A percentile compares a stretch with the other conserved stretches of the same genome.
Conservation (phyloP, 1,140 invertebrate genomes). For the Aphelenchoides besseyi region DNA sequence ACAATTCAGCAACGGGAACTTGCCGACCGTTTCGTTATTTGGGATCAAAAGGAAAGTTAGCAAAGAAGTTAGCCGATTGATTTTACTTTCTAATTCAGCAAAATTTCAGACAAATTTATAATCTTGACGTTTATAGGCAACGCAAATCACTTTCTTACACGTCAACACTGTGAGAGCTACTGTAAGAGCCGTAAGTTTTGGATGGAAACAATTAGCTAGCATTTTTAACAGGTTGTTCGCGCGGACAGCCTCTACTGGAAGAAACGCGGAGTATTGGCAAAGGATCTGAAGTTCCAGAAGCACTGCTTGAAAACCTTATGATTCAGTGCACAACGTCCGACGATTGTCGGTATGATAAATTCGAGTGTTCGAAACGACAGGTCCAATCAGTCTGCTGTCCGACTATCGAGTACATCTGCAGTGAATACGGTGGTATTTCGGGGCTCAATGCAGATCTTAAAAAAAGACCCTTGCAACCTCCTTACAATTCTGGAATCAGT, state of each 20-base stretch:
- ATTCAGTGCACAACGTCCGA: constrained; percentile 22
- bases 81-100: no score
- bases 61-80: no score
- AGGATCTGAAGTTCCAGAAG: constrained; percentile 10
- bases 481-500: constrained; percentile 29
- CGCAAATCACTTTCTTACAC: constrained; percentile 47
- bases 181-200: constrained; percentile 42
- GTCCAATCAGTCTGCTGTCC: constrained; percentile 38
- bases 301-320: constrained; percentile 12
- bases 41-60: constrained; percentile 35
- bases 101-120: no score
- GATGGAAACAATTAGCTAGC: constrained; percentile 2
- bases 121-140: no score
- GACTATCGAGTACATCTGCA: constrained; percentile 38
- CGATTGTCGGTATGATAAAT: constrained; percentile 36
- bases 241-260: constrained; percentile 43
- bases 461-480: constrained; percentile 16
- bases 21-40: constrained; percentile 43
- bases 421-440: constrained; percentile 38
- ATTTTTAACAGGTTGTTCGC: constrained; percentile 42
- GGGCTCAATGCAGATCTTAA: constrained; percentile 20
- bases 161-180: constrained; percentile 41
- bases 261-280: constrained; percentile 7
- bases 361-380: constrained; percentile 31
- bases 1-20: constrained; percentile 31